phyloP scores from a whole-genome alignment of 2,888 invertebrate genomes.

The Diplazon laetatorius region DNA sequence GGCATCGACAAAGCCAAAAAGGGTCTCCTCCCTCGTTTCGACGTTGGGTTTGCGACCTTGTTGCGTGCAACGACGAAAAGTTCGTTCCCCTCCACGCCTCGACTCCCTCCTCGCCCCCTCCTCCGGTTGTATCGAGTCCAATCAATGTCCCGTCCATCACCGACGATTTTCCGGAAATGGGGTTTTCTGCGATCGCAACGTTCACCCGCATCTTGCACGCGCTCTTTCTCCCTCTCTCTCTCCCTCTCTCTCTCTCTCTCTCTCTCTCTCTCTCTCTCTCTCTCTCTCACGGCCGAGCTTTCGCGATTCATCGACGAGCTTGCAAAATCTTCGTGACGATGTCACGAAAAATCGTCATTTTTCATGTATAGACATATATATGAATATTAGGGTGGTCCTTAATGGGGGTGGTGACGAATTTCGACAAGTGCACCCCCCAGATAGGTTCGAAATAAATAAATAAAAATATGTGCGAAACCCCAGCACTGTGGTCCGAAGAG shows the following conservation, averaged over 20 bases:
- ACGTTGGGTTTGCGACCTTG: constrained; percentile 31
- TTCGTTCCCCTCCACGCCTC: constrained; percentile 23
- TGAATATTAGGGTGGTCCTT: too few relatives aligned
- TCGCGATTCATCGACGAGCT: background rate
- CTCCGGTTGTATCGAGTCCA: constrained; percentile 53
- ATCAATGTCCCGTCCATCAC: constrained; percentile 63
- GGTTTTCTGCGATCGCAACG: constrained; percentile 47
- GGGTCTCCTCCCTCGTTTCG: constrained; percentile 32
- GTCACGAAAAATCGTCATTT: background rate
- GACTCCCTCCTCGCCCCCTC: too few relatives aligned
- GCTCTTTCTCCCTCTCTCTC: too few relatives aligned
- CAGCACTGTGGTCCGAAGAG: too few relatives aligned
- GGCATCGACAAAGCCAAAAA: constrained; percentile 20
- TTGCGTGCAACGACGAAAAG: constrained; percentile 47
- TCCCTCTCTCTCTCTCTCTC: too few relatives aligned
- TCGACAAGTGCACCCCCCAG: too few relatives aligned
- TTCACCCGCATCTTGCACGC: background rate
- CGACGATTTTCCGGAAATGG: constrained; percentile 61
- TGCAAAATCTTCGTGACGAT: constrained; percentile 22
- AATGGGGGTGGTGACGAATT: too few relatives aligned
- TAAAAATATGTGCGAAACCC: too few relatives aligned
- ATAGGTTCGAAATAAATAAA: too few relatives aligned
- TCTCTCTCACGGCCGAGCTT: too few relatives aligned
- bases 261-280: too few relatives aligned
- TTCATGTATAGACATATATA: background rate